phyloP scores from a whole-genome alignment of 2,888 invertebrate genomes.

The Campoletis raptor region DNA sequence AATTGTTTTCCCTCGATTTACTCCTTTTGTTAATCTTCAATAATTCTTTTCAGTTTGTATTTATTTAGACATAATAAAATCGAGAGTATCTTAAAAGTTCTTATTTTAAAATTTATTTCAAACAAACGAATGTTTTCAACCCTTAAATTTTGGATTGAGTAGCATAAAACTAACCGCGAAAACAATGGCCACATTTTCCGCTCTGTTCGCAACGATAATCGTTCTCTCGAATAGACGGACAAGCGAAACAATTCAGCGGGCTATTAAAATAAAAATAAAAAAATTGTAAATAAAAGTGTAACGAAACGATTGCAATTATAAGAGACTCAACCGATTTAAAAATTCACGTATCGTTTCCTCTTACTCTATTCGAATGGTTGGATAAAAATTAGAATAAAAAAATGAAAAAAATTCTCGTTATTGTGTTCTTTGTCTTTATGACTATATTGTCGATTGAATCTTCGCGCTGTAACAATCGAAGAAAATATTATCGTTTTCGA shows the following conservation, averaged over 20 bases:
- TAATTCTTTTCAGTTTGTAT: not conserved
- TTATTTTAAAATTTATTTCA: too few relatives aligned
- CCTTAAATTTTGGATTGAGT: not conserved
- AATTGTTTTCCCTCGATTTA: not conserved
- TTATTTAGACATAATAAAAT: too few relatives aligned
- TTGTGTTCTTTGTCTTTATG: conserved; percentile 42
- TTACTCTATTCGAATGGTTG: not conserved
- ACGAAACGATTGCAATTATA: conserved; percentile 17
- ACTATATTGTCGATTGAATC: conserved; percentile 28
- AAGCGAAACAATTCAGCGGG: not conserved
- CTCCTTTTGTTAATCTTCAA: not conserved
- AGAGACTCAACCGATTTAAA: conserved; percentile 15
- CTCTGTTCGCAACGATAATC: not conserved
- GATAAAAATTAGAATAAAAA: not conserved
- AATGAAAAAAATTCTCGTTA: conserved; percentile 7
- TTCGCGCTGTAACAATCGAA: not conserved
- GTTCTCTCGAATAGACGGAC: conserved; percentile 1
- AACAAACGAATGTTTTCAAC: not conserved
- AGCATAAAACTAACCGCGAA: not conserved
- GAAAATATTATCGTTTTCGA: not conserved
- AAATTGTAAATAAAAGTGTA: not conserved
- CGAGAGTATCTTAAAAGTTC: too few relatives aligned
- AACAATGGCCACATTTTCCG: conserved; percentile 1
- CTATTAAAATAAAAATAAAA: not conserved
- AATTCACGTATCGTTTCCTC: not conserved